These are phyloP conservation scores for Apostichopus japonicus DNA, from an alignment of 35 echinoderm and acorn worm species.

Conservation along the genomic window DNA sequence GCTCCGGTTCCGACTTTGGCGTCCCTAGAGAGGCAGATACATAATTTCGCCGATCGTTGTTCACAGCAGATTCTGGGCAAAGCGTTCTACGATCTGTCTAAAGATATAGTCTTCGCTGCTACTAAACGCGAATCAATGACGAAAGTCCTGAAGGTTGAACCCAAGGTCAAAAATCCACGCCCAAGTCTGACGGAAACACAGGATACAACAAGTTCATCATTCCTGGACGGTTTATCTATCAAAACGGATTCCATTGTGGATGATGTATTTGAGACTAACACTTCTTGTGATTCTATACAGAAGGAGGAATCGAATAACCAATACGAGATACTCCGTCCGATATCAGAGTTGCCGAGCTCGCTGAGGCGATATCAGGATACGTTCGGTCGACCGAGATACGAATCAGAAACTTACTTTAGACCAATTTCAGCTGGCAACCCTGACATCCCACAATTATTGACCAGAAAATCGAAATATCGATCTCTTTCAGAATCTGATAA, in stretches of 20 bases:
- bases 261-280: constrained; percentile 46
- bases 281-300: neutral
- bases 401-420: constrained; percentile 33
- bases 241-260: constrained; percentile 54
- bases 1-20: constrained; percentile 17
- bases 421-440: neutral
- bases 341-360: neutral
- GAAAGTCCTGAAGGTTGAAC: neutral
- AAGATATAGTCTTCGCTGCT: constrained; percentile 39
- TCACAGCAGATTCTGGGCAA: constrained; percentile 62
- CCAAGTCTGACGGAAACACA: neutral
- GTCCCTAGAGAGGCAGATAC: neutral
- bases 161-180: neutral
- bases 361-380: neutral
- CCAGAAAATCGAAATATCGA: neutral
- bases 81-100: constrained; percentile 82
- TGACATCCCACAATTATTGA: neutral
- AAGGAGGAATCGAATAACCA: neutral
- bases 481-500: constrained; percentile 24
- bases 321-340: constrained; percentile 27
- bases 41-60: constrained; percentile 68
- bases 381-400: neutral
- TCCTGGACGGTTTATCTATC: constrained; percentile 33
- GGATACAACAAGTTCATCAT: constrained; percentile 29
- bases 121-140: neutral